phyloP scores from a whole-genome alignment of 2,888 invertebrate species.

The Deilephila porcellus region DNA sequence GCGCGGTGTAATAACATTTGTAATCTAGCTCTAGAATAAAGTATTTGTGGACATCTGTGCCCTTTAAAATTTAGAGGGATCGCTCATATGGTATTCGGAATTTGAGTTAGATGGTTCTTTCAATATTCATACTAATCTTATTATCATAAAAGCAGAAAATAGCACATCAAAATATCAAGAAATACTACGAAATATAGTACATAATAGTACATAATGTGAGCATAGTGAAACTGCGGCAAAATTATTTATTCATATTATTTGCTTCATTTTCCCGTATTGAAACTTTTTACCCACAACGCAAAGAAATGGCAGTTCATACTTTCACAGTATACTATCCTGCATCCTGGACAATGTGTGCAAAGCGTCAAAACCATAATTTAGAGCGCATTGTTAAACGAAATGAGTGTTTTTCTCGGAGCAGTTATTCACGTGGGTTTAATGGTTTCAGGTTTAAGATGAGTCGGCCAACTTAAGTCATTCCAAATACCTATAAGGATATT shows the following conservation, averaged over 20 bases:
- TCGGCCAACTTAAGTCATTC: neutral
- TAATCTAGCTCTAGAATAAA: neutral
- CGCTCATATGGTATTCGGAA: no score
- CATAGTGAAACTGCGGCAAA: neutral
- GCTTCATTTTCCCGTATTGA: neutral
- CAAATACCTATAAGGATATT: no score
- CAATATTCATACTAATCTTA: no score
- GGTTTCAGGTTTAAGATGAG: neutral
- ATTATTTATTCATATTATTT: no score
- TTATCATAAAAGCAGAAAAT: no score
- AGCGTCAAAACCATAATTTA: slow-evolving; percentile 13
- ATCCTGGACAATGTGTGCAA: neutral
- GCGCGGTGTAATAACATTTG: neutral
- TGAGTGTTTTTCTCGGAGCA: slow-evolving; percentile 16
- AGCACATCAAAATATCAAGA: no score
- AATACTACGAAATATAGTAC: no score
- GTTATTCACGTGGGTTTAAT: slow-evolving; percentile 13
- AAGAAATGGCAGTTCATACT: neutral
- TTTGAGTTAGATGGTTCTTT: no score
- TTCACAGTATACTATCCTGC: neutral
- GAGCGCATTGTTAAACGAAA: slow-evolving; percentile 2
- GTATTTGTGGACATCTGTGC: neutral
- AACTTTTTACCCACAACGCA: neutral
- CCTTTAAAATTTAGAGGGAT: neutral
- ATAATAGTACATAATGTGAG: no score